A percentile compares a stretch with the other conserved stretches of the same genome.
These are phyloP conservation scores for Limonius californicus DNA, from an alignment of 1,140 invertebrate genomes.

Conservation along the genomic window DNA sequence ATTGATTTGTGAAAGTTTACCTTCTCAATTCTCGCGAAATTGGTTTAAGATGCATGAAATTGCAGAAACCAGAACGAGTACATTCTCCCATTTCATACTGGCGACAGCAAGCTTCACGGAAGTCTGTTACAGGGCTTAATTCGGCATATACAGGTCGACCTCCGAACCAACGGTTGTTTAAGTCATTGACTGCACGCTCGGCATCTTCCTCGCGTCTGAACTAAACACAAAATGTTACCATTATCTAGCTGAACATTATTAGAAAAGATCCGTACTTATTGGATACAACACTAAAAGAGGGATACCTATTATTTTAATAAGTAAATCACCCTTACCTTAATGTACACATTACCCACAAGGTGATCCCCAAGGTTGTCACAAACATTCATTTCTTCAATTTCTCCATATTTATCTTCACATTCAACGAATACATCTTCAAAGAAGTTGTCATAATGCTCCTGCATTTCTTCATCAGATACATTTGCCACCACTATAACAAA, in stretches of 20 bases:
- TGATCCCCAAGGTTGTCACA: slow-evolving; percentile 99
- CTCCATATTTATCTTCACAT: slow-evolving; percentile 97
- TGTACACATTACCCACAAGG: slow-evolving; percentile 96
- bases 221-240: slow-evolving; percentile 47
- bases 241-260: neutral
- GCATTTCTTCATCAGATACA: slow-evolving; percentile 96
- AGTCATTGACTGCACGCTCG: slow-evolving; percentile 91
- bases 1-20: slow-evolving; percentile 48
- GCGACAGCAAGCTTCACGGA: slow-evolving; percentile 96
- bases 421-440: slow-evolving; percentile 99
- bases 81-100: slow-evolving; percentile 99
- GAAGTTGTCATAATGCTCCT: slow-evolving; percentile 99
- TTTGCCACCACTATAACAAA: slow-evolving; percentile 70
- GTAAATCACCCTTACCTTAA: no score
- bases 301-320: no score
- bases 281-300: no score
- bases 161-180: slow-evolving; percentile 99
- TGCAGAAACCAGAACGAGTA: slow-evolving; percentile 97
- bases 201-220: slow-evolving; percentile 98
- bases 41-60: slow-evolving; percentile 99
- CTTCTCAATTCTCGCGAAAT: slow-evolving; percentile 89
- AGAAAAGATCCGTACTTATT: slow-evolving; percentile 5
- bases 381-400: slow-evolving; percentile 99
- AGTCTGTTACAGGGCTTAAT: slow-evolving; percentile 97
- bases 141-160: slow-evolving; percentile 97